Percentiles rank a stretch among this genome's conserved stretches.
phyloP scores from a whole-genome alignment of 2,113 vertebrate species.

The Oryzias woworae region DNA sequence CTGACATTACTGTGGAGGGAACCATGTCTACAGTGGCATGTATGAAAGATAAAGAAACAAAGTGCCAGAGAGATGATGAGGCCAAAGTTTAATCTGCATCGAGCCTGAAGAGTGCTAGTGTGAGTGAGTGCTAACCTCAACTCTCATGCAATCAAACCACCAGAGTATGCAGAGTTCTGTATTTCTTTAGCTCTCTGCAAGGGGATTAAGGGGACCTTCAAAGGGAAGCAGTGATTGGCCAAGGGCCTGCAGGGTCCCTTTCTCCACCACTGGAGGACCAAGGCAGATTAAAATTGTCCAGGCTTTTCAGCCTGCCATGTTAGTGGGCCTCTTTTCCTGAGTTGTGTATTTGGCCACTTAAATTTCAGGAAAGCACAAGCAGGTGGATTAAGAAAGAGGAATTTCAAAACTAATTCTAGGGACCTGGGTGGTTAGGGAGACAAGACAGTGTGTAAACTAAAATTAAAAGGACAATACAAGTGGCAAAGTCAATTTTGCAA shows the following conservation, averaged over 20 bases:
- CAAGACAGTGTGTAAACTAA: slow-evolving; percentile 34
- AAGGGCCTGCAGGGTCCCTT: slow-evolving; percentile 59
- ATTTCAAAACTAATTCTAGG: slow-evolving; percentile 53
- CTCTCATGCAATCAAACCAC: slow-evolving; percentile 11
- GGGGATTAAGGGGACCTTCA: slow-evolving; percentile 77
- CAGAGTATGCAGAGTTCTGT: slow-evolving; percentile 39
- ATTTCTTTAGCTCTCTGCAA: slow-evolving; percentile 59
- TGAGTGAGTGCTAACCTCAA: slow-evolving; percentile 20
- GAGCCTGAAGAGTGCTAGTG: slow-evolving; percentile 16
- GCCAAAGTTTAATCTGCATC: slow-evolving; percentile 19
- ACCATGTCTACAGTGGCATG: slow-evolving; percentile 35
- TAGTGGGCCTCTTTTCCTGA: slow-evolving; percentile 30
- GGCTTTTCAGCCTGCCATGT: slow-evolving; percentile 42
- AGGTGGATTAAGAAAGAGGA: slow-evolving; percentile 69
- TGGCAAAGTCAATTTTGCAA: slow-evolving; percentile 44
- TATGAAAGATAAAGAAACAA: slow-evolving; percentile 14
- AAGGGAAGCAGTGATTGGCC: slow-evolving; percentile 69
- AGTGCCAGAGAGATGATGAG: slow-evolving; percentile 25
- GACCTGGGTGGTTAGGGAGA: slow-evolving; percentile 44
- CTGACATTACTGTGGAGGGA: slow-evolving; percentile 44
- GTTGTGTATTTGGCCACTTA: slow-evolving; percentile 45
- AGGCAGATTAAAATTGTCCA: slow-evolving; percentile 70
- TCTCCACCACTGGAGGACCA: slow-evolving; percentile 55
- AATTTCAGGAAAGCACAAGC: slow-evolving; percentile 37
- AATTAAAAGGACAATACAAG: slow-evolving; percentile 52